Base-by-base conservation (phyloP, 35 echinoderm and acorn worm genomes). In the Ophioderma brevispina region DNA sequence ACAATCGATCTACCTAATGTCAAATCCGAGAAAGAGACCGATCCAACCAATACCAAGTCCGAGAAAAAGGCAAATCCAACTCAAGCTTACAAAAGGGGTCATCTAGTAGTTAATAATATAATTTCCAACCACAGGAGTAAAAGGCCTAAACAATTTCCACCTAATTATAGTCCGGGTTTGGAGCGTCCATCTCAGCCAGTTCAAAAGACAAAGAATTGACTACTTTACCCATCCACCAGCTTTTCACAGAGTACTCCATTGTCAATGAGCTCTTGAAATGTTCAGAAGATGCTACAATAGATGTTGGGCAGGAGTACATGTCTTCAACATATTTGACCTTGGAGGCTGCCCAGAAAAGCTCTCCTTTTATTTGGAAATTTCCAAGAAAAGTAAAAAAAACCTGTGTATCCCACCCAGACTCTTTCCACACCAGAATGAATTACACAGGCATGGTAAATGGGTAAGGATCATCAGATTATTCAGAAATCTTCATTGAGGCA, bases 401-500 rank as follows among this genome's bases (percentile, higher is more conserved):
- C 70, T 88, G 86, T 88, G n/a, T n/a, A n/a, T 4, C 38, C 79
- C 40, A 88, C 63, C 41, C 77, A 32, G 86, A 76, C 2, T 76
- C 86, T 0, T 76, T 76, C 37, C 55, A 85, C 55, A 55, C 55
- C 83, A 28, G 85, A 15, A 87, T 87, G 85, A 90, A 89, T 42
- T 89, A 83, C 63, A 90, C 75, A 1, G 64, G 39, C 33, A 84
- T 90, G 89, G 4, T 90, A 35, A 90, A 79, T 75, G 55, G 81
- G 40, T 80, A 90, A 31, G 89, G 89, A 13, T 89, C 87, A 63
- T 55, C 80, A 1, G 83, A n/a, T n/a, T n/a, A 90, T 55, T 64
- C 89, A 43, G 80, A 90, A 64, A 90, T 90, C 11, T 80, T 82
- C n/a, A 75, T 90, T 84, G 89, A 83, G 63, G 80, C 89, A 76